phyloP scores from a whole-genome alignment of 2,113 vertebrate genomes.

The Symphodus melops region DNA sequence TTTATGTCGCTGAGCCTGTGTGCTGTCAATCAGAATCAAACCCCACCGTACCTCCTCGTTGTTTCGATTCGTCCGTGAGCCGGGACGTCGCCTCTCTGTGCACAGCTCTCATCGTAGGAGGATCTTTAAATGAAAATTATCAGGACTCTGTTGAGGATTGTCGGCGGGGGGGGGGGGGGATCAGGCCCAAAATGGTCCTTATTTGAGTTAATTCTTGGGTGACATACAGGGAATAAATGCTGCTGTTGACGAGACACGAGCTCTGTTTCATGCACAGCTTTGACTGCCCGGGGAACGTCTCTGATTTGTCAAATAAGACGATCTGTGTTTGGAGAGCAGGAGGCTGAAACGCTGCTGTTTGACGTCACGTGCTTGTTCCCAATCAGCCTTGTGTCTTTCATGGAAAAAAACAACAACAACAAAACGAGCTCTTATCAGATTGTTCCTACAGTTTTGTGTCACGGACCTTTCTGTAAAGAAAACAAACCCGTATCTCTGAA shows the following conservation, averaged over 20 bases:
- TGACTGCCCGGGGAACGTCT: no score
- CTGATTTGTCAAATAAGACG: background rate
- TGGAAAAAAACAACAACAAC: background rate
- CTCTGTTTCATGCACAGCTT: no score
- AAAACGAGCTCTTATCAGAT: constrained; percentile 11
- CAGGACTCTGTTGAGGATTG: no score
- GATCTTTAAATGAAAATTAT: no score
- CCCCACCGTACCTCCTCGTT: background rate
- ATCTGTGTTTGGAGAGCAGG: background rate
- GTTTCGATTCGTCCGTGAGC: background rate
- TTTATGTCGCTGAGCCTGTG: background rate
- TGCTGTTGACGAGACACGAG: no score
- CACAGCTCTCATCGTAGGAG: no score
- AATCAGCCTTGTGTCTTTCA: background rate
- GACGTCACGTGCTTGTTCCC: constrained; percentile 1
- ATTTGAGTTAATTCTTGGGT: no score
- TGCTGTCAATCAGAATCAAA: constrained; percentile 14
- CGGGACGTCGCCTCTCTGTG: background rate
- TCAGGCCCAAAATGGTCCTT: no score
- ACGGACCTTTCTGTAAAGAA: background rate
- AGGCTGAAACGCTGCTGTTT: background rate
- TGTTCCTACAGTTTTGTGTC: background rate
- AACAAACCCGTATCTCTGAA: background rate
- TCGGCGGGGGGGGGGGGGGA: no score
- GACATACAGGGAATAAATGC: no score